Base-by-base conservation (phyloP, 2,113 vertebrate species). In the Halcyon malimbica region DNA sequence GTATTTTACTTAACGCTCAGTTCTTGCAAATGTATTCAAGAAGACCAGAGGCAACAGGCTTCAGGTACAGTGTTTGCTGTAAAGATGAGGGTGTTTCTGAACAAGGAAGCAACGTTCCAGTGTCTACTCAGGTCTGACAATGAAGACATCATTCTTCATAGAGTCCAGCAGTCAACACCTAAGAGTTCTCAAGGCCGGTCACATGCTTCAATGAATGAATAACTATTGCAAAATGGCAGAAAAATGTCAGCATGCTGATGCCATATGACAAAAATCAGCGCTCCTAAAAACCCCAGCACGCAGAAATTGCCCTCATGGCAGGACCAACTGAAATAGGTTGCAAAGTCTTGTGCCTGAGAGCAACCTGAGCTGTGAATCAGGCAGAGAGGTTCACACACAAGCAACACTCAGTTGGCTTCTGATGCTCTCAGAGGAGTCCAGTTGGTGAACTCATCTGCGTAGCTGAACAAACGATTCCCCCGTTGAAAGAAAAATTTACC, bases 391-490 rank as follows among this genome's bases (percentile, higher is more conserved):
- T 88, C 90, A n/a, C 23, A 44, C 16, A 33, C 56, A 48, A 51
- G 68, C 59, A 79, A 46, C 2, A 5, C 18, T 77, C 71, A 35
- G 12, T 15, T 86, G 80, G 26, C 16, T 83, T 89, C 64, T 16
- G 8, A 81, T 51, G 13, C 37, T 80, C 35, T 76, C n/a, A 6
- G 39, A 2, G 1, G 6, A n/a, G 69, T 46, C 48, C 53, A 79
- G 20, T 6, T 85, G 84, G 44, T 87, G 74, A 92, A 62, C 41
- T 56, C 37, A 64, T 0, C 63, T 65, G 50, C 0, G 0, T 35
- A 37, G 23, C 76, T 83, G 92, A 88, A 78, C 26, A 78, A 94
- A 92, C 62, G 68, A 33, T 64, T 86, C 51, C 57, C 41, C 20
- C 1, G 5, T 25, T 92, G 85, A 90, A 89, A 84, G 65, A 71